A percentile compares a stretch with the other conserved stretches of the same genome.
These are phyloP conservation scores for Amiota communis DNA, from an alignment of 2,888 invertebrate species.

Conservation along the genomic window DNA sequence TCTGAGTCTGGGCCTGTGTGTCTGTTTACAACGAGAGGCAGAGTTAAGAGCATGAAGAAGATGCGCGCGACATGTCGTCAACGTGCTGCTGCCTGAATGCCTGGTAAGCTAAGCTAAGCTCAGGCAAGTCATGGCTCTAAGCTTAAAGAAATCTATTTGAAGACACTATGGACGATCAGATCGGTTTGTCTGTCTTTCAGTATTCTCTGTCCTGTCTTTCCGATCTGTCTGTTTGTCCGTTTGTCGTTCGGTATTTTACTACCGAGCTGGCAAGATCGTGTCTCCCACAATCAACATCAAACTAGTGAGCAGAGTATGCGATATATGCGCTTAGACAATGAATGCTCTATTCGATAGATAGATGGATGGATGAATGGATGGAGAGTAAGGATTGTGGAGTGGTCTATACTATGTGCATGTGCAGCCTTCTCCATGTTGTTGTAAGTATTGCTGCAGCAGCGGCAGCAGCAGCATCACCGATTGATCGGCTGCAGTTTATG, in stretches of 20 bases:
- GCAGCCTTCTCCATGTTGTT: slow-evolving; percentile 21
- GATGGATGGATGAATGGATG: background rate
- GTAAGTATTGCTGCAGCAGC: background rate
- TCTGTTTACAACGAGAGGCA: background rate
- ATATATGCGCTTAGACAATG: background rate
- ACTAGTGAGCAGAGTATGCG: slow-evolving; percentile 15
- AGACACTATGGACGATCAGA: no score
- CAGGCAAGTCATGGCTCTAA: no score
- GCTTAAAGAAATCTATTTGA: no score
- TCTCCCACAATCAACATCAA: slow-evolving; percentile 52
- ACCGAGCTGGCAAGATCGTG: slow-evolving; percentile 59
- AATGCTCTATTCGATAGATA: background rate
- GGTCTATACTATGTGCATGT: background rate
- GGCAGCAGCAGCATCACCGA: slow-evolving; percentile 49
- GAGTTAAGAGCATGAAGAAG: slow-evolving; percentile 15
- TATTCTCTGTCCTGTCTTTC: no score
- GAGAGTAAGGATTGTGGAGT: background rate
- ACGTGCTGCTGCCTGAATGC: slow-evolving; percentile 46
- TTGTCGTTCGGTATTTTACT: slow-evolving; percentile 49
- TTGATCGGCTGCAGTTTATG: slow-evolving; percentile 70
- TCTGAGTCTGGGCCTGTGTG: no score
- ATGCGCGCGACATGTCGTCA: slow-evolving; percentile 62
- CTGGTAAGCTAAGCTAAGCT: no score
- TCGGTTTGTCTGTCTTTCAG: no score
- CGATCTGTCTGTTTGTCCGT: no score